Conservation (phyloP, 2,888 invertebrate species). For the Caenorhabditis japonica region DNA sequence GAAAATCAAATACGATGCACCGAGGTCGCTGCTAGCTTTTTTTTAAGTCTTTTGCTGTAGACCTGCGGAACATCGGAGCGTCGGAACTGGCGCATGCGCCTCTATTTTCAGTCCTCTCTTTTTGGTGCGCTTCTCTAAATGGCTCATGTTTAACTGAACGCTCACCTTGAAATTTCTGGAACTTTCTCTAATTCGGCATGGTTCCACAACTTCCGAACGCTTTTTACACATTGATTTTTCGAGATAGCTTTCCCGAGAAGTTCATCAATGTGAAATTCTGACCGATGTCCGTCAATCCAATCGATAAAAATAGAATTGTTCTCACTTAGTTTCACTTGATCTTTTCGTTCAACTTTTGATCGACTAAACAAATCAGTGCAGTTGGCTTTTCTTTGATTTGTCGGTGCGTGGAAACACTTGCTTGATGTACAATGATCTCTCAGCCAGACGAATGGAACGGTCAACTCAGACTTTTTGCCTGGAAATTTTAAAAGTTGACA, state of each 20-base stretch:
- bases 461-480: slow-evolving; percentile 33
- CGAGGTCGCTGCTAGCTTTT: too few relatives aligned
- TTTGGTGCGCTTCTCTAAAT: slow-evolving; percentile 44
- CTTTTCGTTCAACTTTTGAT: slow-evolving; percentile 13
- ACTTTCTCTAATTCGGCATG: neutral
- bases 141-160: slow-evolving; percentile 12
- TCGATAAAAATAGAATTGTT: slow-evolving; percentile 9
- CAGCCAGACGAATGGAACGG: slow-evolving; percentile 73
- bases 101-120: too few relatives aligned
- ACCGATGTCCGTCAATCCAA: slow-evolving; percentile 41
- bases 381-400: slow-evolving; percentile 71
- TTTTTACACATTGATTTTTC: too few relatives aligned
- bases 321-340: slow-evolving; percentile 17
- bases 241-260: slow-evolving; percentile 39
- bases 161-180: slow-evolving; percentile 55
- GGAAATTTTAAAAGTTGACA: neutral
- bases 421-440: slow-evolving; percentile 70
- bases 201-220: too few relatives aligned
- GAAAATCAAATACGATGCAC: too few relatives aligned
- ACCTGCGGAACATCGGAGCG: too few relatives aligned
- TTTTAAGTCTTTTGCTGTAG: too few relatives aligned
- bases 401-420: slow-evolving; percentile 63
- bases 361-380: slow-evolving; percentile 56
- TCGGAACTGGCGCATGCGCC: too few relatives aligned
- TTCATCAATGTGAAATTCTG: slow-evolving; percentile 25